Base-by-base conservation (phyloP, 1,140 invertebrate genomes). In the Drosophila watanabei region DNA sequence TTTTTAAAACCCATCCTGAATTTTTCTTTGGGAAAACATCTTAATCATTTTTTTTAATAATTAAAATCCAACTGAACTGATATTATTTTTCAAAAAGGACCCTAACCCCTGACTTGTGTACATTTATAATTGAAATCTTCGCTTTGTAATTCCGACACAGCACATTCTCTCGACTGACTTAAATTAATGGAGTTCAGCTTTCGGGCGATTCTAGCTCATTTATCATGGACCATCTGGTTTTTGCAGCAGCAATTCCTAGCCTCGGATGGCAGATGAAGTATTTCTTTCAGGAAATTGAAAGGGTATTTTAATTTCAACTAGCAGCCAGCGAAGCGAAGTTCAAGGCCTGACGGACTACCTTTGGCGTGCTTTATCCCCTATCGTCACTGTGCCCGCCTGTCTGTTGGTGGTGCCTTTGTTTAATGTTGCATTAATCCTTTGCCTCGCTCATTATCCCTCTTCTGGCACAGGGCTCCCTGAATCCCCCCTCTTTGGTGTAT, bases 391-490 rank as follows among this genome's bases (percentile, higher is more conserved):
- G 2, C 73, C 37, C 49, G 9, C n/a, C 32, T 72, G 57, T 68
- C 57, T 82, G 73, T 39, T 28, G 58, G 45, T 58, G 61, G 63
- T 32, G 37, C 64, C 79, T 63, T 91, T 91, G 75, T 91, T 81
- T 82, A 81, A 82, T 82, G 75, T 68, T 86, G 82, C 82, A 86
- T 86, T 85, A 85, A 86, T 85, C 82, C 75, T 76, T 39, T 70
- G 73, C 69, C 61, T 71, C 68, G 69, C 86, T 88, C 86, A 90
- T 89, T 89, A 85, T 75, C 68, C 70, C 65, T 64, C 76, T 82
- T 84, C 76, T 69, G 14, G 48, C 77, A 45, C 51, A 56, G 39
- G 28, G n/a, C 66, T 56, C 35, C 60, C 64, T 33, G 35, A 13
- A 46, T 5, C 39, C 59, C n/a, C 51, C 49, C 45, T 28, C 57